These are phyloP conservation scores for Deroplatys truncata DNA, from an alignment of 2,888 invertebrate species.

Conservation along the genomic window DNA sequence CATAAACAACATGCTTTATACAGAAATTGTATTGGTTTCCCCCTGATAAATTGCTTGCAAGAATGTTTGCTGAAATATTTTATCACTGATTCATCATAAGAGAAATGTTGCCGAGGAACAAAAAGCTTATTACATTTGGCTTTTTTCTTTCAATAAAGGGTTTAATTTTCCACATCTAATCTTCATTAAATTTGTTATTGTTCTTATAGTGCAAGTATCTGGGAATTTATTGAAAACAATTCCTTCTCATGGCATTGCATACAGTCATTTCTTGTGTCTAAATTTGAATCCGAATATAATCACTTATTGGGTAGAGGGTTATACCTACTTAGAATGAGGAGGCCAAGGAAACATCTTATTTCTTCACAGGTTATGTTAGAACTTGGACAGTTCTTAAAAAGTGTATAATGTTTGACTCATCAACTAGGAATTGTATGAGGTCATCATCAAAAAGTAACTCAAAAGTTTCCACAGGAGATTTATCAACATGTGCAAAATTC, in stretches of 20 bases:
- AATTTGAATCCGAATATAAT: neutral
- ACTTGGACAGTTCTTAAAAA: no score
- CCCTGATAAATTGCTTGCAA: no score
- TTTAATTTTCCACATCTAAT: constrained; percentile 36
- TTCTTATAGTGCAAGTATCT: constrained; percentile 34
- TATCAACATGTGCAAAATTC: no score
- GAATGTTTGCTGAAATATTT: constrained; percentile 38
- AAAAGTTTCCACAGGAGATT: no score
- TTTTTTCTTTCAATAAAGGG: constrained; percentile 24
- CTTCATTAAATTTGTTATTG: constrained; percentile 32
- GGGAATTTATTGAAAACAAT: constrained; percentile 28
- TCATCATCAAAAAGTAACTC: no score
- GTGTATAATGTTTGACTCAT: no score
- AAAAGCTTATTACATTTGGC: constrained; percentile 31
- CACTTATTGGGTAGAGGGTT: neutral
- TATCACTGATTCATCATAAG: constrained; percentile 38
- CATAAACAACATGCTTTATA: no score
- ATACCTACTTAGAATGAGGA: no score
- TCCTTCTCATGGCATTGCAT: constrained; percentile 21
- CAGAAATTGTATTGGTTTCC: no score
- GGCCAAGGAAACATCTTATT: no score
- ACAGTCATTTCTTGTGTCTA: neutral
- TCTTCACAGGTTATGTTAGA: no score
- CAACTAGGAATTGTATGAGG: no score
- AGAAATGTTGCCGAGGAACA: constrained; percentile 30